Evolutionary conservation across 2,888 invertebrate species (phyloP), one percentile per base, ranked within the genome.

Genomic region (Dryobota labecula): DNA sequence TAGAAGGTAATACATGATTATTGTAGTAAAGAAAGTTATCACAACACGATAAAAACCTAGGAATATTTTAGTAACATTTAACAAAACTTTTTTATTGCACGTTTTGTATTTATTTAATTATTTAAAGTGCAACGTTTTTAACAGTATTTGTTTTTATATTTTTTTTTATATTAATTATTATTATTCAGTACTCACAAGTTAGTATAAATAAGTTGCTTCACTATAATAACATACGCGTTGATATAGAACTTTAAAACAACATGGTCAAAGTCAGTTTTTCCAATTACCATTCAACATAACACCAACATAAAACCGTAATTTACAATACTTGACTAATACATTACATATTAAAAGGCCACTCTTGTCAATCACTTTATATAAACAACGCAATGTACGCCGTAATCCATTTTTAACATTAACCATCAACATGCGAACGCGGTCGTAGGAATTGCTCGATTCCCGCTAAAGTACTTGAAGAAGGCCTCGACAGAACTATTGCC

Each of bases 391-490:
- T 72, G 70, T 68, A 81, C 68, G 62, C 36, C 63, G 36, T 65
- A 61, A 70, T 78, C 54, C 56, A 82, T 45, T 69, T 76, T 67
- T 64, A 70, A 61, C 56, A 74, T 80, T 36, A 38, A 43, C 70
- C 60, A 80, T 73, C 73, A 73, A 70, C 61, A 68, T 65, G 73
- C 68, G 76, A 71, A 71, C 41, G 51, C 60, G 33, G 61, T 54
- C 53, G 70, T 70, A 61, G 71, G 58, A 51, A 74, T 64, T 43
- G 58, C 61, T 56, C n/a, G 51, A 61, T 75, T 76, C 53, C 53
- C 66, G 9, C 68, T 70, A 66, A 84, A 77, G 56, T 78, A 78
- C 56, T 71, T 80, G 38, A 83, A 87, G 53, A 87, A 87, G 2
- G 67, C 78, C 47, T 79, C 80, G n/a, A 87, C 86, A 45, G 86